Evolutionary conservation across 1,140 invertebrate genomes (phyloP), one percentile per base, ranked within the genome.

Genomic region (Papilio glaucus): DNA sequence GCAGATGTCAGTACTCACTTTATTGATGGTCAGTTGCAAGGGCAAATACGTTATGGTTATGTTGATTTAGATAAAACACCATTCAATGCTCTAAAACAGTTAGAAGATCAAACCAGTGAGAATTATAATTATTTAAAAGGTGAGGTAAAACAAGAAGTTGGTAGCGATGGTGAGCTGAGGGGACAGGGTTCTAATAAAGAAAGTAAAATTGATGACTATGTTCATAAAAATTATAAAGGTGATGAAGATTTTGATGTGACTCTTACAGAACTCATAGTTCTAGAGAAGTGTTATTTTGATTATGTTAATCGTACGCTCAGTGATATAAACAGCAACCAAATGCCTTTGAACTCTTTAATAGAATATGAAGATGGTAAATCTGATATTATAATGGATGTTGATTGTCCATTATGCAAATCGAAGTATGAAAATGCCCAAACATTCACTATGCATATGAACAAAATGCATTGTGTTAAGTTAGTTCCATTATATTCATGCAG

Each of bases 211-310:
- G 82, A 85, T 41, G 76, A 77, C 15, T 75, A 79, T 75, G 76
- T 82, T 38, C 73, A 74, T 60, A 72, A 84, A 45, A 81, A 85
- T 33, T 93, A 91, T 73, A 82, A 84, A 72, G 91, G 91, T 8
- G 83, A 86, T 70, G 87, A 92, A 77, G 91, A 93, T 72, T 93
- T 92, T 85, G 93, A 93, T 82, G 80, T 92, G 1, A 93, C 91
- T 33, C 70, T 85, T 33, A 86, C 85, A 62, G 91, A 93, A 73
- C 72, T 93, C 15, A 79, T 93, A 29, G 41, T 91, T 4, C 41
- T 93, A 39, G 80, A 90, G 42, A 88, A 89, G 73, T 84, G 83
- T 70, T 92, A 89, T 70, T 87, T 84, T 77, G 85, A 93, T 7
- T 93, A 93, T 79, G 75, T 93, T 4, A 79, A 79, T 57, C 71